phyloP scores from a whole-genome alignment of 2,797 vertebrate genomes.

The Toxotes lorentzi region DNA sequence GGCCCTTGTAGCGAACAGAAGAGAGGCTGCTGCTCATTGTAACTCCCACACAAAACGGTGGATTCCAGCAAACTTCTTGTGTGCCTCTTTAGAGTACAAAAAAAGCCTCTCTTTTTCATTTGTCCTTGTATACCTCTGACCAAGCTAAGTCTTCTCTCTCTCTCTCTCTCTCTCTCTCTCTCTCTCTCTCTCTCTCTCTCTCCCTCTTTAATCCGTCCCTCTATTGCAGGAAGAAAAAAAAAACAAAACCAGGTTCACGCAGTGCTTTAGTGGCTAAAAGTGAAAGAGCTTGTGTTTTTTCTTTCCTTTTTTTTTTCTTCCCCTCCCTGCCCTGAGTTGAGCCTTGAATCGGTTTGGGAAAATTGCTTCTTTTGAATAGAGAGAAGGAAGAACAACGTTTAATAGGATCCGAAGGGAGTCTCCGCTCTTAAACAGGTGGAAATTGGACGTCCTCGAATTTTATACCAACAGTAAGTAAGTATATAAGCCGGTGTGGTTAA shows the following conservation, averaged over 20 bases:
- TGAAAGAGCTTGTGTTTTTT: slow-evolving; percentile 90
- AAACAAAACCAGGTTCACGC: slow-evolving; percentile 97
- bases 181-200: slow-evolving; percentile 82
- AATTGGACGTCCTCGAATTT: slow-evolving; percentile 88
- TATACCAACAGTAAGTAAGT: slow-evolving; percentile 86
- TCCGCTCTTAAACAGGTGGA: slow-evolving; percentile 93
- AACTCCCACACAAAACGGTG: slow-evolving; percentile 81
- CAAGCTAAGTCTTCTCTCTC: slow-evolving; percentile 87
- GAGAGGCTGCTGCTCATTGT: slow-evolving; percentile 86
- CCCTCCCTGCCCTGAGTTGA: slow-evolving; percentile 77
- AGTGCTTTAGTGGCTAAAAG: slow-evolving; percentile 94
- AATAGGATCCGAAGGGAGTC: slow-evolving; percentile 90
- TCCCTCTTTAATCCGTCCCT: slow-evolving; percentile 91
- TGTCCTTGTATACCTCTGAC: slow-evolving; percentile 88
- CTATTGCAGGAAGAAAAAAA: slow-evolving; percentile 92
- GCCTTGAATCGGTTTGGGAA: slow-evolving; percentile 90
- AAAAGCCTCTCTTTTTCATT: slow-evolving; percentile 87
- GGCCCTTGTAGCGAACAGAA: slow-evolving; percentile 76
- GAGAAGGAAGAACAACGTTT: slow-evolving; percentile 89
- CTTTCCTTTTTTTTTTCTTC: neutral
- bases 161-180: slow-evolving; percentile 75
- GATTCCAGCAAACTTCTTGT: slow-evolving; percentile 95
- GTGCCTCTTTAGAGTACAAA: slow-evolving; percentile 79
- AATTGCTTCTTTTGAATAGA: slow-evolving; percentile 92
- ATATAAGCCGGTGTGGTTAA: slow-evolving; percentile 73